These are phyloP conservation scores for Dermatophagoides farinae DNA, from an alignment of 1,140 invertebrate species.

Conservation along the genomic window DNA sequence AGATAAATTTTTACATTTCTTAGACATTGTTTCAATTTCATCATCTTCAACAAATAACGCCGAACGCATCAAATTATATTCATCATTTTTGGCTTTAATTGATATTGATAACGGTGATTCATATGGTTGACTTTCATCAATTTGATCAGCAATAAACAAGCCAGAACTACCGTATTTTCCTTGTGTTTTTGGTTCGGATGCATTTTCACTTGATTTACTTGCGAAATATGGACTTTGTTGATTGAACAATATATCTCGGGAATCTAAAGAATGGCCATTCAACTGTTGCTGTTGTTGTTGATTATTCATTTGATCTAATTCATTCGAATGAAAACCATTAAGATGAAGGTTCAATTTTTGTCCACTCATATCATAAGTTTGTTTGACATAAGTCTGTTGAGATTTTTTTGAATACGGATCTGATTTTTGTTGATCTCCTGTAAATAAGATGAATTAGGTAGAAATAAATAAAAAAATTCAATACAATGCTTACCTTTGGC, in stretches of 20 bases:
- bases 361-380: no score
- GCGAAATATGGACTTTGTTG: no score
- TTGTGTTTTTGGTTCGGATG: no score
- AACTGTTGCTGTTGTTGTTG: neutral
- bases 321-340: neutral
- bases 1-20: conserved; percentile 3
- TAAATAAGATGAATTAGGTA: neutral
- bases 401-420: neutral
- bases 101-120: neutral
- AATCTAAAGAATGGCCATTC: no score
- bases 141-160: no score
- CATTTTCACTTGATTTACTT: no score
- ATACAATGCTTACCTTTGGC: neutral
- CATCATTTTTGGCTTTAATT: neutral
- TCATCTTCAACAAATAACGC: conserved; percentile 10
- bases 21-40: neutral
- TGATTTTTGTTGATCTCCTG: neutral
- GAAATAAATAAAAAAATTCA: no score
- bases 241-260: no score
- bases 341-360: no score
- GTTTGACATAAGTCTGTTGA: neutral
- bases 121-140: neutral
- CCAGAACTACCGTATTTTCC: no score
- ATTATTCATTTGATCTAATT: neutral
- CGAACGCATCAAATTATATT: conserved; percentile 12